Evolutionary conservation across 2,888 invertebrate species (phyloP), one percentile per base, ranked within the genome.

Genomic region (Biston stratarius): DNA sequence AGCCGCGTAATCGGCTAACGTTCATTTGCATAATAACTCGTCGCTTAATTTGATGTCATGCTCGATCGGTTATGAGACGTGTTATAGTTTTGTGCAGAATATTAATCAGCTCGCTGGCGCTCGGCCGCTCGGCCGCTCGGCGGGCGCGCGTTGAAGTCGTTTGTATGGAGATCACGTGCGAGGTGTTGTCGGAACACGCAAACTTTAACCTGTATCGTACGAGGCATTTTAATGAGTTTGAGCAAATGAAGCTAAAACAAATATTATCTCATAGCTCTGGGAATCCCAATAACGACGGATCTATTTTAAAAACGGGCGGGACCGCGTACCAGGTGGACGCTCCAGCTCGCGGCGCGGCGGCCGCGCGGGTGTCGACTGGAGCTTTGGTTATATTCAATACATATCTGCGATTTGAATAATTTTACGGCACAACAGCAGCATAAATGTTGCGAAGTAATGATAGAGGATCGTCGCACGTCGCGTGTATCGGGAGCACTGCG

Each of bases 231-330:
- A 63, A 68, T 59, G 59, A 68, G 61, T 49, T n/a, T 56, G 59
- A 56, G 44, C 52, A 24, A 56, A 48, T 52, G 38, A 56, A 63
- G n/a, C n/a, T 36, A 24, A 9, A 36, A 40, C 57, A 64, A 61
- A 68, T 64, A 64, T 68, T 61, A 61, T 61, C 64, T 61, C 64
- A 61, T 44, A 57, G 24, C 24, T 24, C 24, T 24, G 60, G 61
- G 40, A 67, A 68, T 47, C 51, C 64, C 61, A 47, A 59, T 59
- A 59, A 58, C 49, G 36, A 44, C 55, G 36, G 59, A 36, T 59
- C 24, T 58, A 33, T 33, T 44, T 40, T 36, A 7, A n/a, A 53
- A 40, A 0, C 14, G 10, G 6, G 15, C 12, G 53, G 24, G 40
- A 53, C 52, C 9, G 0, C 11, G 40, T 14, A 40, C 40, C 5